Evolutionary conservation across 53 echinoderm and acorn worm genomes (phyloP).

Genomic region (Paracentrotus lividus): DNA sequence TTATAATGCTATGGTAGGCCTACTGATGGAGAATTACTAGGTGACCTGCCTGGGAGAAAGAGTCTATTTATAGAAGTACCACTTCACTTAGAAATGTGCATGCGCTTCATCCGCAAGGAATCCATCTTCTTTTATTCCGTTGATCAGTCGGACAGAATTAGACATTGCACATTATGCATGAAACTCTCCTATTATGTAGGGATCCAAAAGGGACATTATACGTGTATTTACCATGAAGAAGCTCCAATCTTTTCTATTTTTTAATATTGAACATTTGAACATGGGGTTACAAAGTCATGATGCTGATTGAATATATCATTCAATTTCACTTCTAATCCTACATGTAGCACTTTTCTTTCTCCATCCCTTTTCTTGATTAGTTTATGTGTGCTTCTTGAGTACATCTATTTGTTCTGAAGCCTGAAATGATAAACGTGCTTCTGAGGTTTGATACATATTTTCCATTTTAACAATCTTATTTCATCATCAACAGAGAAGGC

Average conservation of each 20-base stretch:
- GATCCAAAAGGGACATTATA: not conserved
- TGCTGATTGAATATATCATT: too few species aligned
- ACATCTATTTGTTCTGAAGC: too few species aligned
- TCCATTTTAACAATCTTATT: too few species aligned
- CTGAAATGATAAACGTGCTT: too few species aligned
- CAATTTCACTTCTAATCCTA: too few species aligned
- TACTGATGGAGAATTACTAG: conserved; percentile 23
- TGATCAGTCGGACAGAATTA: not conserved
- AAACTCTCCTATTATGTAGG: not conserved
- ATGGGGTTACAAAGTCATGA: too few species aligned
- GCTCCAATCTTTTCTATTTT: not conserved
- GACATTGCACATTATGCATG: conserved; percentile 14
- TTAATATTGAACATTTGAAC: not conserved
- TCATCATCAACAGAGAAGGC: too few species aligned
- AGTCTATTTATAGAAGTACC: not conserved
- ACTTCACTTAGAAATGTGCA: conserved; percentile 25
- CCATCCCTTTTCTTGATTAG: too few species aligned
- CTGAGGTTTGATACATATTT: too few species aligned
- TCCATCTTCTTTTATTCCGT: not conserved
- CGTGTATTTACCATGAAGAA: not conserved
- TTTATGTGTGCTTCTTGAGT: too few species aligned
- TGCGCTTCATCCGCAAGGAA: not conserved
- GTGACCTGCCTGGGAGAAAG: conserved; percentile 15
- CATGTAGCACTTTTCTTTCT: too few species aligned
- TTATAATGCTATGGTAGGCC: conserved; percentile 5